Evolutionary conservation across 2,888 invertebrate genomes (phyloP), one percentile per base, ranked within the genome.

Genomic region (Cylloceria caligata): DNA sequence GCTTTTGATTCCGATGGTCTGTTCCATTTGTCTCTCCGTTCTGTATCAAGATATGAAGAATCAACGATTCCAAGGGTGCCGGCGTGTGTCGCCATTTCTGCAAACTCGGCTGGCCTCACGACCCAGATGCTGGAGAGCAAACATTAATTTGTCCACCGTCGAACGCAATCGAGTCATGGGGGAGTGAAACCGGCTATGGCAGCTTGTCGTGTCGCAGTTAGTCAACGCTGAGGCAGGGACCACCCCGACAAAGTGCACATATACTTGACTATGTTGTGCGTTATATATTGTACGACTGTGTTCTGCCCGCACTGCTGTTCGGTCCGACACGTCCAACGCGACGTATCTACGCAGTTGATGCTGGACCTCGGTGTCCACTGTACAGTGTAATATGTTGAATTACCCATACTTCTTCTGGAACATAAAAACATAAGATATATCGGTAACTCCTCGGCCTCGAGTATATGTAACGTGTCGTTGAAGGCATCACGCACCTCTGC

Each of bases 181-280:
- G 84, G 88, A 89, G 87, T 88, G 84, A 86, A 89, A 89, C 85
- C 87, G 86, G 85, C 84, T 88, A 88, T 90, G 89, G 88, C 88
- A 89, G 88, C 85, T 81, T 87, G 89, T 89, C 90, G 87, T 90
- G 89, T 90, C 88, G 90, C 86, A 88, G 88, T 89, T 89, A 88
- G 89, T 89, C 88, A 87, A 87, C 84, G 85, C 80, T 89, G 87
- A 88, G 83, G 85, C 78, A 72, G 83, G 81, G 89, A 90, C 89
- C 90, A 89, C 90, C 90, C 88, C 80, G 72, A 73, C 69, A 71
- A 78, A 49, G 30, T 74, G 39, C 47, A 79, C 64, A 74, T 68
- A 47, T 34, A 52, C 52, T 34, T n/a, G 34, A 34, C 7, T 47
- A 30, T 47, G 49, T 49, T 49, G 6, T 49, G 49, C 49, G 21